Percentiles rank a stretch among this genome's conserved stretches.
Conservation (phyloP, 1,140 invertebrate species). For the Trichoplusia ni region DNA sequence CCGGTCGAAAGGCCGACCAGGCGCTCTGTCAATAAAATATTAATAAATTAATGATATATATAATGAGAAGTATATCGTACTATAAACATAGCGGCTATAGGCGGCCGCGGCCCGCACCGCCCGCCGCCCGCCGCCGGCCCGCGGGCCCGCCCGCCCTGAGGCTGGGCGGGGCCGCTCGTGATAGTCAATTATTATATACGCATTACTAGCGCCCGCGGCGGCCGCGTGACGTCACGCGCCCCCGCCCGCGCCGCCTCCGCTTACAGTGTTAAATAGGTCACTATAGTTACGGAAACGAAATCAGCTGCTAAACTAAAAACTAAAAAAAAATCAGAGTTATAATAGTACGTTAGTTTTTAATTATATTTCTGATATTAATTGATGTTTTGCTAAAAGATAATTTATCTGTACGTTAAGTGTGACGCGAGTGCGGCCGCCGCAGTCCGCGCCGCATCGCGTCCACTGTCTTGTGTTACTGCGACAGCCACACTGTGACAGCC, state of each 20-base stretch:
- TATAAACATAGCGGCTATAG: constrained; percentile 58
- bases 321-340: constrained; percentile 74
- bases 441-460: constrained; percentile 20
- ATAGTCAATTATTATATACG: constrained; percentile 75
- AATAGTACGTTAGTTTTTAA: constrained; percentile 81
- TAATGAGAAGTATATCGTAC: constrained; percentile 59
- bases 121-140: background rate
- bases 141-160: constrained; percentile 17
- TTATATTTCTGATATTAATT: constrained; percentile 81
- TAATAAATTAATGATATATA: constrained; percentile 46
- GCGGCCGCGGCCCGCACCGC: background rate
- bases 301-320: constrained; percentile 63
- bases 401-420: constrained; percentile 78
- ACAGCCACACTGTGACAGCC: constrained; percentile 10
- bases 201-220: constrained; percentile 45
- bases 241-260: constrained; percentile 53
- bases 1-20: constrained; percentile 34
- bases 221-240: constrained; percentile 48
- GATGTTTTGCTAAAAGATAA: constrained; percentile 80
- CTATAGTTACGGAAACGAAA: constrained; percentile 70
- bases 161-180: constrained; percentile 40
- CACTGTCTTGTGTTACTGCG: constrained; percentile 28
- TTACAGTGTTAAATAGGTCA: constrained; percentile 64
- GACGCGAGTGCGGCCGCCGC: constrained; percentile 52
- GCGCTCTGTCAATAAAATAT: constrained; percentile 49